These are phyloP conservation scores for Melanargia galathea DNA, from an alignment of 2,888 invertebrate genomes.

Conservation along the genomic window DNA sequence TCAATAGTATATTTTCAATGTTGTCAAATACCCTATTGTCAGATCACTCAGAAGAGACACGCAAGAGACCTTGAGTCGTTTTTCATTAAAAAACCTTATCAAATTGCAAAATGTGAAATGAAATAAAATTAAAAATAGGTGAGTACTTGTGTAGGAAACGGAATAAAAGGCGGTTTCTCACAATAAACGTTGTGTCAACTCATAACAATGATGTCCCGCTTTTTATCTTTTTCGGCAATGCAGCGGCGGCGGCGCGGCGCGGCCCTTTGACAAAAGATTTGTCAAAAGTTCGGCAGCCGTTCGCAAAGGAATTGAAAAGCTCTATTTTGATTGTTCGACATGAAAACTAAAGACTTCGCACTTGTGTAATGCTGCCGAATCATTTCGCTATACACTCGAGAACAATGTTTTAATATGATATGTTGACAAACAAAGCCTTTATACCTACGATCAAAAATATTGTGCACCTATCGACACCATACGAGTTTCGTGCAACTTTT, in stretches of 20 bases:
- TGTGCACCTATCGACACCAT: no score
- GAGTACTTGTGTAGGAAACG: slow-evolving; percentile 19
- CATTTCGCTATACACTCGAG: slow-evolving; percentile 51
- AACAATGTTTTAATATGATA: slow-evolving; percentile 56
- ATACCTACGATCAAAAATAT: background rate
- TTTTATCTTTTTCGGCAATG: slow-evolving; percentile 56
- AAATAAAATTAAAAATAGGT: no score
- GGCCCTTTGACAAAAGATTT: slow-evolving; percentile 56
- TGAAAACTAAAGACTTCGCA: slow-evolving; percentile 62
- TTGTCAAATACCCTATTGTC: no score
- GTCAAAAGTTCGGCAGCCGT: slow-evolving; percentile 67
- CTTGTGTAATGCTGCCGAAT: slow-evolving; percentile 62
- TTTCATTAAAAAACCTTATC: slow-evolving; percentile 2
- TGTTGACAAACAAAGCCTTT: slow-evolving; percentile 53
- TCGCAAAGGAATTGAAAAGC: slow-evolving; percentile 57
- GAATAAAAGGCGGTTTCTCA: slow-evolving; percentile 52
- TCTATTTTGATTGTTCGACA: slow-evolving; percentile 76
- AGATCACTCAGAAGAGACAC: no score
- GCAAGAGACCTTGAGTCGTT: background rate
- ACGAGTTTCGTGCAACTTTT: slow-evolving; percentile 24
- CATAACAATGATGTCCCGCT: slow-evolving; percentile 47
- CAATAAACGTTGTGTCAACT: slow-evolving; percentile 58
- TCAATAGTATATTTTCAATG: no score
- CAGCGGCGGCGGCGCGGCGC: slow-evolving; percentile 18
- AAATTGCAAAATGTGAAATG: slow-evolving; percentile 7